These are phyloP conservation scores for Megaceryle alcyon DNA, from an alignment of 2,797 vertebrate genomes.

Conservation along the genomic window DNA sequence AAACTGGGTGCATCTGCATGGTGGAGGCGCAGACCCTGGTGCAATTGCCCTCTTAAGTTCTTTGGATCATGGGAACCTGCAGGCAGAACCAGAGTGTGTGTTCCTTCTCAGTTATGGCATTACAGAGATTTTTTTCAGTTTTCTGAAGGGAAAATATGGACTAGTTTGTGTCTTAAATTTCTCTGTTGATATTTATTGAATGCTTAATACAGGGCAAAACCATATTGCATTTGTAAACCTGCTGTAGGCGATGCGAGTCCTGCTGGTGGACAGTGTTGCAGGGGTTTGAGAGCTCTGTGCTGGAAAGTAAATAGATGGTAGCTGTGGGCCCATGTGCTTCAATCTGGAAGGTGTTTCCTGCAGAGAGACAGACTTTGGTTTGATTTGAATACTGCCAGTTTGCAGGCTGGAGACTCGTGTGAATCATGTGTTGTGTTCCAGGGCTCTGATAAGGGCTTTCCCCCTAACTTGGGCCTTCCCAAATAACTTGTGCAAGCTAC, in stretches of 20 bases:
- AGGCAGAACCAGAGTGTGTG: accelerated
- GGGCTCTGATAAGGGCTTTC: not conserved
- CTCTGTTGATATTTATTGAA: not conserved
- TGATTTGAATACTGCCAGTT: not conserved
- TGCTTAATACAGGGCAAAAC: not conserved
- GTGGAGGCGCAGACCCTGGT: accelerated
- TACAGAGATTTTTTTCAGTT: not conserved
- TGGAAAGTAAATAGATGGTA: not conserved
- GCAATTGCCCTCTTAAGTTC: not conserved
- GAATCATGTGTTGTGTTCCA: accelerated
- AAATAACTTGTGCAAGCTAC: not conserved
- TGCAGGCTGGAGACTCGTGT: not conserved
- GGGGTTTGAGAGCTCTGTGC: not conserved
- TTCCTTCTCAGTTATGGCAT: not conserved
- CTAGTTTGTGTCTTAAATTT: not conserved
- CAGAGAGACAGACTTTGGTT: not conserved
- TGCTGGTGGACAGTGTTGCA: not conserved
- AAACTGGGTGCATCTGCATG: not conserved
- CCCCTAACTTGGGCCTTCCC: not conserved
- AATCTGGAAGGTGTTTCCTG: not conserved
- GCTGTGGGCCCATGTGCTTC: not conserved
- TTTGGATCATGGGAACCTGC: accelerated
- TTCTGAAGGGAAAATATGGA: not conserved
- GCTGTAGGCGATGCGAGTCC: not conserved
- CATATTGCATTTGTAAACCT: not conserved